phyloP scores from a whole-genome alignment of 2,113 vertebrate genomes.

The Caranx ignobilis region DNA sequence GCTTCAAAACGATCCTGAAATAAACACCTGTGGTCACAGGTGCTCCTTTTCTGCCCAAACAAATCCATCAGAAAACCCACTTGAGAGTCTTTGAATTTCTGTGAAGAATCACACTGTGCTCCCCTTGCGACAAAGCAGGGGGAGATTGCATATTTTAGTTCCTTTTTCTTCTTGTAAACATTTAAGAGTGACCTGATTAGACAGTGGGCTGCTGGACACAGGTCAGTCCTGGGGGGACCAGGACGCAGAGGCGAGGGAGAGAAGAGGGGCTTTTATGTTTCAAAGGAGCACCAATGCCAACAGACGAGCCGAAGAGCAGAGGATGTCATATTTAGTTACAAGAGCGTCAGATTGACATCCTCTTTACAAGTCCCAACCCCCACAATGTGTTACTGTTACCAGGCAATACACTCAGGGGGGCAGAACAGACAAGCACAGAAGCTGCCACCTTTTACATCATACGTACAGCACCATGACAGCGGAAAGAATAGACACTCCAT shows the following conservation, averaged over 20 bases:
- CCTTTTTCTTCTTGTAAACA: slow-evolving; percentile 79
- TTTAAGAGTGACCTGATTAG: slow-evolving; percentile 76
- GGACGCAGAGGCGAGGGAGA: slow-evolving; percentile 49
- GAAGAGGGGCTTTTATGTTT: slow-evolving; percentile 20
- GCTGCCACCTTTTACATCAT: slow-evolving; percentile 73
- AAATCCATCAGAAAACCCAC: slow-evolving; percentile 61
- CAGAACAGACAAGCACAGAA: slow-evolving; percentile 66
- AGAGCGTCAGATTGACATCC: slow-evolving; percentile 60
- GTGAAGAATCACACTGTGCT: slow-evolving; percentile 49
- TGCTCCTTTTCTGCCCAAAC: slow-evolving; percentile 76
- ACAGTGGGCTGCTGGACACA: slow-evolving; percentile 67
- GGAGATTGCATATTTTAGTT: slow-evolving; percentile 83
- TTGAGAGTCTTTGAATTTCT: slow-evolving; percentile 47
- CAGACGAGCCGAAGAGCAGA: slow-evolving; percentile 61
- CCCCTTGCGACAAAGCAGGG: slow-evolving; percentile 54
- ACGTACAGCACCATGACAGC: slow-evolving; percentile 81
- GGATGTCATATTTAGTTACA: slow-evolving; percentile 53
- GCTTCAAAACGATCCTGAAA: slow-evolving; percentile 73
- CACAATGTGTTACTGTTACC: slow-evolving; percentile 59
- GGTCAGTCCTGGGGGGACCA: slow-evolving; percentile 69
- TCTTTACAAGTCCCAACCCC: slow-evolving; percentile 55
- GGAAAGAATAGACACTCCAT: slow-evolving; percentile 81
- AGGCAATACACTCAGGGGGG: slow-evolving; percentile 67
- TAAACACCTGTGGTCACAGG: slow-evolving; percentile 70
- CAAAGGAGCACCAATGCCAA: slow-evolving; percentile 77